Evolutionary conservation across 2,113 vertebrate species (phyloP), one percentile per base, ranked within the genome.

Genomic region (Corvus moneduloides): DNA sequence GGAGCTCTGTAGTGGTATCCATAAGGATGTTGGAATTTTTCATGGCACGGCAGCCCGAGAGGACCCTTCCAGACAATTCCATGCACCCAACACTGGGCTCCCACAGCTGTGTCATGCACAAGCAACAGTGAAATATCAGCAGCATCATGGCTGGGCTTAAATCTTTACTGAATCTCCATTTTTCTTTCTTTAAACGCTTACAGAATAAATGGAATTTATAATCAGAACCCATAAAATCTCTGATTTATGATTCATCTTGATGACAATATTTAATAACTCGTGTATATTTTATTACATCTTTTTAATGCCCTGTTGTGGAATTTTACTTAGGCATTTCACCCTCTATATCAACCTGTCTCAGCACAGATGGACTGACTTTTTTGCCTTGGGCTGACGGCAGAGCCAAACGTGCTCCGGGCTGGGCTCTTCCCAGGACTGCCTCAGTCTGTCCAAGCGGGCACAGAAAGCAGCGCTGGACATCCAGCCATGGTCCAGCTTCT

Each of bases 231-330:
- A 97, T 98, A 97, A 98, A 97, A 92, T 32, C 72, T n/a, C 97
- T 97, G 96, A 98, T 97, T 98, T 97, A 97, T 97, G 91, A 88
- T 89, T 98, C 94, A 84, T 95, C 96, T 94, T 97, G 97, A 97
- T 96, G 94, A 97, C 81, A 96, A 91, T 96, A 97, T 98, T 98
- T 98, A 98, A 96, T 96, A 97, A 96, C 89, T 97, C 61, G 20
- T 94, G 72, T 95, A 94, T 97, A 96, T 97, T 98, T 97, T 96
- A 94, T 94, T 72, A 89, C 91, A 84, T 95, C 96, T 96, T 93
- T 93, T 95, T 96, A 94, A 97, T 96, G 83, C 84, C 85, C 92
- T 96, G 91, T 93, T 96, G 95, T 97, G 91, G 89, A 96, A 96
- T 97, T 96, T 95, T 96, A 96, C 89, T 94, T 93, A 89, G 89